phyloP scores from a whole-genome alignment of 2,113 vertebrate genomes.

The Turdus rufiventris region DNA sequence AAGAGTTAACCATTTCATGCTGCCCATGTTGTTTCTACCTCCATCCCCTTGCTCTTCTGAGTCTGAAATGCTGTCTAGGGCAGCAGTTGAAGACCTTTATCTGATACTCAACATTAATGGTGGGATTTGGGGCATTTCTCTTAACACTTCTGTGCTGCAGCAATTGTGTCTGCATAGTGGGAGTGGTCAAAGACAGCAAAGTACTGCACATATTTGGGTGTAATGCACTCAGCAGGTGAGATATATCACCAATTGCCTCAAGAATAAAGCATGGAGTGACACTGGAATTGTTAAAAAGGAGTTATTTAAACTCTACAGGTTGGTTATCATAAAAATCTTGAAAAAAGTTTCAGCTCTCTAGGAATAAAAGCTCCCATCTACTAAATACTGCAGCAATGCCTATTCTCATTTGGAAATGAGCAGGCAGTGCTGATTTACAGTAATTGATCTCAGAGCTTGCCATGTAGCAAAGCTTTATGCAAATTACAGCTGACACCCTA shows the following conservation, averaged over 20 bases:
- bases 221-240: neutral
- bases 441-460: neutral
- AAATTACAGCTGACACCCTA: neutral
- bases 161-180: fast-evolving
- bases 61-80: neutral
- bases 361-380: neutral
- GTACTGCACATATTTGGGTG: neutral
- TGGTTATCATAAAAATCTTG: neutral
- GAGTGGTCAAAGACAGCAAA: neutral
- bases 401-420: neutral
- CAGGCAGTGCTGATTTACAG: neutral
- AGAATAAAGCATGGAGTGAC: neutral
- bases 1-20: neutral
- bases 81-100: neutral
- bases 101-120: neutral
- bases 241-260: neutral
- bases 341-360: neutral
- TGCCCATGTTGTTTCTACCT: neutral
- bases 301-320: neutral
- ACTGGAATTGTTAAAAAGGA: neutral
- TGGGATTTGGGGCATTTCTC: neutral
- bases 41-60: neutral
- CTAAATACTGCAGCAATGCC: neutral
- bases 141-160: neutral
- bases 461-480: neutral